Percentiles rank a stretch among this genome's conserved stretches.
Evolutionary conservation across 2,113 vertebrate species (phyloP).

Genomic region (Oryzias woworae): DNA sequence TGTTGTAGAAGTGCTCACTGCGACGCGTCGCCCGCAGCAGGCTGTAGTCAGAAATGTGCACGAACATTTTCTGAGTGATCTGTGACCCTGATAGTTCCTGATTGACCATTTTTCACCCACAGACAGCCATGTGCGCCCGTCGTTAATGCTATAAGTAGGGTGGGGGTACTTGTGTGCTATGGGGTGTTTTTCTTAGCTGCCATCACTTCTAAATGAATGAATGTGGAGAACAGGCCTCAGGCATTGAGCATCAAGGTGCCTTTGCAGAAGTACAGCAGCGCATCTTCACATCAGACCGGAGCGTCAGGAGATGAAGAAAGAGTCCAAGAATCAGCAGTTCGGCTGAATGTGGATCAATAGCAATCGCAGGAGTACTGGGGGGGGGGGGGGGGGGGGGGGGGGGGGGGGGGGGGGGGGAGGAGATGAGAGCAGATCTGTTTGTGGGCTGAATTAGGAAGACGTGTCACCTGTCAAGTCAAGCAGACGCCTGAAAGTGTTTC

Average conservation of each 20-base stretch:
- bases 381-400: constrained; percentile 15
- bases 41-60: too few relatives aligned
- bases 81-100: too few relatives aligned
- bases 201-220: neutral
- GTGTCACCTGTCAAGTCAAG: neutral
- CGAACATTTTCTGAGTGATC: too few relatives aligned
- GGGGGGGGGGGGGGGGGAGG: constrained; percentile 14
- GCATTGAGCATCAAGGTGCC: neutral
- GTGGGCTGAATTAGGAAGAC: neutral
- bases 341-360: constrained; percentile 24
- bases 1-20: too few relatives aligned
- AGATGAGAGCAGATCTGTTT: constrained; percentile 3
- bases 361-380: constrained; percentile 15
- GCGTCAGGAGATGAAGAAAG: neutral
- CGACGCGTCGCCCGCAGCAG: too few relatives aligned
- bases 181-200: neutral
- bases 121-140: too few relatives aligned
- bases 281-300: neutral
- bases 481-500: too few relatives aligned
- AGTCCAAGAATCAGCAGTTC: constrained; percentile 17
- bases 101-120: too few relatives aligned
- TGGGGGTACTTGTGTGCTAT: too few relatives aligned
- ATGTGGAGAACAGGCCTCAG: neutral
- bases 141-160: too few relatives aligned
- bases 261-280: neutral